phyloP scores from a whole-genome alignment of 2,797 vertebrate genomes.

The Odontamblyopus rebecca region DNA sequence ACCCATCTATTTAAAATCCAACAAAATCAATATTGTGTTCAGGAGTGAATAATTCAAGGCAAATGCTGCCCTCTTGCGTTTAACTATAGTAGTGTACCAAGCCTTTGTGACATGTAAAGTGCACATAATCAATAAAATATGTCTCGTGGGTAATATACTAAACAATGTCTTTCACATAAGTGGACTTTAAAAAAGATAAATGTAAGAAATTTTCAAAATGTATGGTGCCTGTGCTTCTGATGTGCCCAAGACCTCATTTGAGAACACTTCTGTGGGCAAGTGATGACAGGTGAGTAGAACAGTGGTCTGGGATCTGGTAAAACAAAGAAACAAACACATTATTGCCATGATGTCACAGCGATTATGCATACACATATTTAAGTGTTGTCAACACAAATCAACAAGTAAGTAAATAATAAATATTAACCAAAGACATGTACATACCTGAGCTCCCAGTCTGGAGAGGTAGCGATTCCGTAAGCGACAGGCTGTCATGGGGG shows the following conservation, averaged over 20 bases:
- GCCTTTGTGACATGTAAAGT: background rate
- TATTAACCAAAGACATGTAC: background rate
- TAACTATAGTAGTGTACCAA: background rate
- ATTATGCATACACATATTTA: background rate
- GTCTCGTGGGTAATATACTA: background rate
- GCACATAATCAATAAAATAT: background rate
- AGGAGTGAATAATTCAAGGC: conserved; percentile 21
- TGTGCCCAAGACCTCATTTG: conserved; percentile 58
- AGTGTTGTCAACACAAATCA: background rate
- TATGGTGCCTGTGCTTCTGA: background rate
- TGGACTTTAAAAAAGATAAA: background rate
- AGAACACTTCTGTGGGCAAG: conserved; percentile 80
- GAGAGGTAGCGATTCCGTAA: conserved; percentile 85
- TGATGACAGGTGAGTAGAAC: conserved; percentile 76
- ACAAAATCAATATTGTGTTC: background rate
- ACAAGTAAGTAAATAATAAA: background rate
- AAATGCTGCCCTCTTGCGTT: conserved; percentile 54
- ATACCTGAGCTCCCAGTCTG: conserved; percentile 83
- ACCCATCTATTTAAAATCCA: background rate
- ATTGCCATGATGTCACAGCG: conserved; percentile 15
- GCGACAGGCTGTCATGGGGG: conserved; percentile 80
- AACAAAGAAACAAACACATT: conserved; percentile 13
- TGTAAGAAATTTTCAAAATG: background rate
- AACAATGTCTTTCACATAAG: background rate
- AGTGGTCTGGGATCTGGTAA: conserved; percentile 82